phyloP scores from a whole-genome alignment of 2,113 vertebrate genomes.

The Panthera tigris region DNA sequence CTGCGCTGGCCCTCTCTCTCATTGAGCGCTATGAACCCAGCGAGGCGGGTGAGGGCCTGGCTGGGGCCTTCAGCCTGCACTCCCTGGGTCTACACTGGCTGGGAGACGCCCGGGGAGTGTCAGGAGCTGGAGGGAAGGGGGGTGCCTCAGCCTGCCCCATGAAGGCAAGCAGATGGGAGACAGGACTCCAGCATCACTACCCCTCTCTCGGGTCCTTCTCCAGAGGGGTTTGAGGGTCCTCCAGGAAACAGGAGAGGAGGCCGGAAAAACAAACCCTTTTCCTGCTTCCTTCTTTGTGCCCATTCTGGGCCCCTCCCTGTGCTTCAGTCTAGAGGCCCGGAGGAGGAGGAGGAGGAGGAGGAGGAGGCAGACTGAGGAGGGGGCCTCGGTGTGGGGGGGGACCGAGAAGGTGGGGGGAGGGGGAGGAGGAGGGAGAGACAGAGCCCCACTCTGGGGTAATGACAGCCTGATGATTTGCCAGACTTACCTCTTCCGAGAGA shows the following conservation, averaged over 20 bases:
- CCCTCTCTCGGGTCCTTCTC: background rate
- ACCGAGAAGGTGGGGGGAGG: background rate
- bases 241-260: background rate
- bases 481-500: background rate
- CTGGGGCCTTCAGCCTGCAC: background rate
- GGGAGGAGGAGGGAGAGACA: background rate
- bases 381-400: background rate
- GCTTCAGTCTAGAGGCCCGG: background rate
- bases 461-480: background rate
- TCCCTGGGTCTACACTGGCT: background rate
- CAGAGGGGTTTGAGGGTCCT: background rate
- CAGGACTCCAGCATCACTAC: background rate
- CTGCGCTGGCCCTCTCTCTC: constrained; percentile 84
- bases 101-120: background rate
- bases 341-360: background rate
- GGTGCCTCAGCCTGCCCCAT: background rate
- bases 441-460: background rate
- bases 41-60: constrained; percentile 85
- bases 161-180: background rate
- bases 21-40: constrained; percentile 94
- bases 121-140: background rate
- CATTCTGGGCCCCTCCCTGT: background rate
- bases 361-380: background rate
- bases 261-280: background rate
- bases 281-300: background rate